These are phyloP conservation scores for Varanus komodoensis DNA, from an alignment of 2,113 vertebrate species.

Conservation along the genomic window DNA sequence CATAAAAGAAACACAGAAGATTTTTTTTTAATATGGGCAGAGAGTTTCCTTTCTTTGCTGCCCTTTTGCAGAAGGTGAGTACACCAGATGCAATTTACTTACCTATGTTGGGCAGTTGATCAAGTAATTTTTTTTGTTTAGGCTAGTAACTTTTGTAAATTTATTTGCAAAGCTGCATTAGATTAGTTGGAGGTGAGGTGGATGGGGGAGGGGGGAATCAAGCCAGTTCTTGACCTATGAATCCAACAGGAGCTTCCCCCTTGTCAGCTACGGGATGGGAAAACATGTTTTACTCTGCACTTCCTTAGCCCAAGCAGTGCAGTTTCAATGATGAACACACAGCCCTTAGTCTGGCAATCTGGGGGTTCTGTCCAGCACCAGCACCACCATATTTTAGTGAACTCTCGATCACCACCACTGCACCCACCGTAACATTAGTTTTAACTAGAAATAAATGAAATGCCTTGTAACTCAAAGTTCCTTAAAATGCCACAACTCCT, in stretches of 20 bases:
- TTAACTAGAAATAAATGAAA: not conserved
- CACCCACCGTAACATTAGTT: not conserved
- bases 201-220: too few species aligned
- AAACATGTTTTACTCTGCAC: not conserved
- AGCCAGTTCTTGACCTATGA: not conserved
- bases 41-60: not conserved
- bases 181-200: not conserved
- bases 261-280: too few species aligned
- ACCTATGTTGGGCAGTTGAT: not conserved
- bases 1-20: not conserved
- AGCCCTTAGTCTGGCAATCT: too few species aligned
- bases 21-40: not conserved
- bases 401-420: not conserved
- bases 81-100: not conserved
- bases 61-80: not conserved
- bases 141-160: not conserved
- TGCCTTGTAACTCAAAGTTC: not conserved
- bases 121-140: not conserved
- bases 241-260: not conserved
- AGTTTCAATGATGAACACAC: not conserved
- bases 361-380: not conserved
- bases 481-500: slow-evolving; percentile 7
- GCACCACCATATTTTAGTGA: not conserved
- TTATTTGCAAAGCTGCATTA: not conserved
- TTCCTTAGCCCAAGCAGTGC: not conserved